Percentiles rank a stretch among this genome's conserved stretches.
Conservation (phyloP, 2,113 vertebrate species). For the Salminus brasiliensis region DNA sequence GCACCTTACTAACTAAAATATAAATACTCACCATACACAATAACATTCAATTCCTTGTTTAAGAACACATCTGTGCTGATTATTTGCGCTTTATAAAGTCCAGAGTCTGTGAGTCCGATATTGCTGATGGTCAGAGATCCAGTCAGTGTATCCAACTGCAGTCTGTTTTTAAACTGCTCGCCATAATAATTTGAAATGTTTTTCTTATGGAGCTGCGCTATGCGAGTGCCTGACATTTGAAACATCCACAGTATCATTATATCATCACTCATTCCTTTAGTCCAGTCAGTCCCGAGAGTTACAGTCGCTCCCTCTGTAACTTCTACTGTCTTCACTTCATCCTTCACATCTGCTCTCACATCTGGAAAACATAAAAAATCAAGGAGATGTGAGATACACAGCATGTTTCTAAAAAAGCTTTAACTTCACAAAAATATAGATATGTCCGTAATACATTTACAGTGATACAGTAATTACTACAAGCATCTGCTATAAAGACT, state of each 20-base stretch:
- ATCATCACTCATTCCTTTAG: neutral
- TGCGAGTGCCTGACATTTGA: neutral
- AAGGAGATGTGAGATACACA: too few relatives aligned
- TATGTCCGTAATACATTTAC: too few relatives aligned
- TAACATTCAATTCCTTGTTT: neutral
- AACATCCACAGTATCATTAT: neutral
- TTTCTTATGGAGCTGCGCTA: neutral
- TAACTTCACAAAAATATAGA: too few relatives aligned
- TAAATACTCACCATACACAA: constrained; percentile 38
- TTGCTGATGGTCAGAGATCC: constrained; percentile 38
- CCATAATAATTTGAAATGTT: neutral
- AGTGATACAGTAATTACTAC: too few relatives aligned
- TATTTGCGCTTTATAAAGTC: constrained; percentile 1
- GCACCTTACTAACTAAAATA: too few relatives aligned
- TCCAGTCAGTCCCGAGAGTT: neutral
- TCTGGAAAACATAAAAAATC: neutral
- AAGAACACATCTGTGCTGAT: neutral
- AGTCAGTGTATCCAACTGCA: neutral
- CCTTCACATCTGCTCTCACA: neutral
- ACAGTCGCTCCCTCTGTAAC: neutral
- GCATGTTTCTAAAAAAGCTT: too few relatives aligned
- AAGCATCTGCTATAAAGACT: too few relatives aligned
- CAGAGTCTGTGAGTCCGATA: neutral
- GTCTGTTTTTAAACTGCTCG: constrained; percentile 4
- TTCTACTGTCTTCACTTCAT: neutral